phyloP scores from a whole-genome alignment of 2,113 vertebrate genomes.

The Hepsetus odoe region DNA sequence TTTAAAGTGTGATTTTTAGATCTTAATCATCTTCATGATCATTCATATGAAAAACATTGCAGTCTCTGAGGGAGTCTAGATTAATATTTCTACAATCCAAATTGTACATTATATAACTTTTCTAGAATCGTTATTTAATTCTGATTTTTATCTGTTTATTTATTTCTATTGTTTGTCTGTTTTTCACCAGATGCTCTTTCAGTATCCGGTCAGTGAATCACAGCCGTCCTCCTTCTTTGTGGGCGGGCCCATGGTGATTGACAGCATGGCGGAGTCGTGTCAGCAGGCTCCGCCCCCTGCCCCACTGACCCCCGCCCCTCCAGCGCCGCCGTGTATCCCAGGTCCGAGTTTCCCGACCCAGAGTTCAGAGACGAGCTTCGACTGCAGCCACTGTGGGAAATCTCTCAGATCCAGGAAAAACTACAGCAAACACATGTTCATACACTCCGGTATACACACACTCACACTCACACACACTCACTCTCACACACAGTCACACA shows the following conservation, averaged over 20 bases:
- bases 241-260: conserved; percentile 76
- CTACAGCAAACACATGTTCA: conserved; percentile 98
- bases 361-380: conserved; percentile 82
- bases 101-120: no score
- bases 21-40: no score
- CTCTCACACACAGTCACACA: no score
- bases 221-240: conserved; percentile 76
- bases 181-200: conserved; percentile 73
- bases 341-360: conserved; percentile 74
- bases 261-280: conserved; percentile 71
- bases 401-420: conserved; percentile 94
- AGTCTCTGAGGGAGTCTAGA: no score
- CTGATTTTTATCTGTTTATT: background rate
- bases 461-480: no score
- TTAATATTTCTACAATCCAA: no score
- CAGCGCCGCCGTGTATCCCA: conserved; percentile 65
- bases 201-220: conserved; percentile 79
- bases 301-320: conserved; percentile 67
- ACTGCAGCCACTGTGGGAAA: conserved; percentile 93
- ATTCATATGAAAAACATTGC: no score
- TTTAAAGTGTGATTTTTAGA: no score
- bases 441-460: conserved; percentile 71
- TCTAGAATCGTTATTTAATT: no score
- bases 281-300: conserved; percentile 68
- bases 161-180: background rate